Evolutionary conservation across 2,113 vertebrate genomes (phyloP), one percentile per base, ranked within the genome.

Genomic region (Platanista minor): DNA sequence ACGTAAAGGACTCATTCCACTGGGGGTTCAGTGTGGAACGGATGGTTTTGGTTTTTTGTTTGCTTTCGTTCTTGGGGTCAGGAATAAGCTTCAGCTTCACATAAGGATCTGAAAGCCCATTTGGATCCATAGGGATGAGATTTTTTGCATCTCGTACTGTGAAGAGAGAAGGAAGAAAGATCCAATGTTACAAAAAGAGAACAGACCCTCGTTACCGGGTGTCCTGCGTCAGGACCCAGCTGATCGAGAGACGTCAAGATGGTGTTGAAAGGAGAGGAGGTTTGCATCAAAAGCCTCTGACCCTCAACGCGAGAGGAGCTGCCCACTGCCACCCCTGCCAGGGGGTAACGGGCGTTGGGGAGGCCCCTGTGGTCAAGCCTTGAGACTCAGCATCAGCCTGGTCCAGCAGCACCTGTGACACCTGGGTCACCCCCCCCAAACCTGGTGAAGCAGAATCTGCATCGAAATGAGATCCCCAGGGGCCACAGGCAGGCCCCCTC

Each of bases 61-160:
- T 99, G 91, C 99, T 99, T 97, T 99, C 99, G 1, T 99, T 99
- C 98, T 99, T 99, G 36, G 99, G 99, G 92, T 99, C 99, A 18
- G 99, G 99, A 97, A 99, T 99, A 82, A 99, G 99, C 96, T 99
- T 99, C 98, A 99, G 99, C 97, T 99, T 99, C 80, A 99, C 99
- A 0, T 99, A 99, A 1, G 99, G 99, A 96, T 99, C 99, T 74
- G 99, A 99, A 93, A 99, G 99, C 72, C 99, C 99, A 33, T 99
- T 99, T 27, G 99, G 99, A 98, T 99, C 99, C 99, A 99, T 99
- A 31, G 99, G 99, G 98, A 99, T 99, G 80, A 99, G 98, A 97
- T 99, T 99, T 97, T 99, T 99, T 72, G 99, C 99, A 87, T 99
- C 99, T 88, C 99, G 98, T 94, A 99, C 99, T 99, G 98, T 61